Percentiles rank a stretch among this genome's conserved stretches.
These are phyloP conservation scores for Holotrichia oblita DNA, from an alignment of 1,140 invertebrate genomes.

Conservation along the genomic window DNA sequence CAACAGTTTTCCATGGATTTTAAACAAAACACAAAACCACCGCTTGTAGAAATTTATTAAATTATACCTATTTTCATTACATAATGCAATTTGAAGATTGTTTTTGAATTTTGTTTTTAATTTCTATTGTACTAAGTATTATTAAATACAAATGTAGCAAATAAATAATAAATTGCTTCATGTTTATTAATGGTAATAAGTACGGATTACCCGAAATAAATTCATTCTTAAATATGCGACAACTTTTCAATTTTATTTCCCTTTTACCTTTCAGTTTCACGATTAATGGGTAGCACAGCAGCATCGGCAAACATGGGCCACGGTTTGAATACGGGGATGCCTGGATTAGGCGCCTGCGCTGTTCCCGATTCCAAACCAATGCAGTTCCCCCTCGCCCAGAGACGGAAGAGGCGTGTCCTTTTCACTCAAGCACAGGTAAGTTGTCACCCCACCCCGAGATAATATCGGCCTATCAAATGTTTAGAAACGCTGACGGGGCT, in stretches of 20 bases:
- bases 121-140: no score
- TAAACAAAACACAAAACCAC: no score
- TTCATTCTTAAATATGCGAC: not conserved
- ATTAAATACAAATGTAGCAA: no score
- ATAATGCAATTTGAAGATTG: no score
- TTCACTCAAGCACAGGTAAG: constrained; percentile 96
- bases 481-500: constrained; percentile 6
- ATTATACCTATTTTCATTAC: no score
- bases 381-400: constrained; percentile 90
- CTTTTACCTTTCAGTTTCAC: constrained; percentile 76
- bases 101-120: no score
- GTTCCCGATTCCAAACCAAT: constrained; percentile 86
- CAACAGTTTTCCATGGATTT: no score
- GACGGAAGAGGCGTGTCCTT: constrained; percentile 94
- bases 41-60: no score
- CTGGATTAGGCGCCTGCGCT: constrained; percentile 77
- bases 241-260: not conserved
- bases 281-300: constrained; percentile 85
- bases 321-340: constrained; percentile 84
- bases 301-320: constrained; percentile 82
- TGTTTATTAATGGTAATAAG: no score
- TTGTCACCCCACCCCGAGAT: constrained; percentile 40
- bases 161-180: no score
- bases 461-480: constrained; percentile 39
- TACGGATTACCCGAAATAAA: no score